Evolutionary conservation across 2,888 invertebrate genomes (phyloP).

Genomic region (Pristionchus exspectatus): DNA sequence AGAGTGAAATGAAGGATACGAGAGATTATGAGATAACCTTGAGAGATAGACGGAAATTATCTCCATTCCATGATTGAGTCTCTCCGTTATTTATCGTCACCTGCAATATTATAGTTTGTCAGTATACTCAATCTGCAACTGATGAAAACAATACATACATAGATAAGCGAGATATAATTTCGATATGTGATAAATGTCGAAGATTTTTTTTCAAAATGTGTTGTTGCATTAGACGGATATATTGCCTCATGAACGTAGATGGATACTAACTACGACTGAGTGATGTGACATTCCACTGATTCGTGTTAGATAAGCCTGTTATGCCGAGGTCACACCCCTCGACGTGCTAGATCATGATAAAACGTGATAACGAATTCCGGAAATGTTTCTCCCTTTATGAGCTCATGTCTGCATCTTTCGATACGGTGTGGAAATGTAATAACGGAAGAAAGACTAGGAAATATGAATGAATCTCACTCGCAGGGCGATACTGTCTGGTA

Average conservation of each 20-base stretch:
- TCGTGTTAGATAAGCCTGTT: conserved; percentile 37
- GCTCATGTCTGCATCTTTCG: conserved; percentile 4
- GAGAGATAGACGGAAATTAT: conserved; percentile 1
- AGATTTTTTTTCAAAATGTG: too few species aligned
- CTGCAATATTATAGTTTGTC: neutral
- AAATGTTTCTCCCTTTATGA: conserved; percentile 36
- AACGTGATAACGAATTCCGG: conserved; percentile 39
- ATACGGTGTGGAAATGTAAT: neutral
- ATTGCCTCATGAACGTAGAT: neutral
- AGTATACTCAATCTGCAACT: too few species aligned
- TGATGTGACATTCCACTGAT: conserved; percentile 24
- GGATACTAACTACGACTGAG: neutral
- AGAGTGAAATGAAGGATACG: neutral
- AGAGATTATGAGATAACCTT: conserved; percentile 30
- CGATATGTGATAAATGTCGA: too few species aligned
- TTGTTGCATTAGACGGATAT: neutral
- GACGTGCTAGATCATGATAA: neutral
- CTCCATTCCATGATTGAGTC: conserved; percentile 25
- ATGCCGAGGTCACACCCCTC: neutral
- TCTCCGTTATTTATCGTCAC: conserved; percentile 9
- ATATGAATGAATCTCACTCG: conserved; percentile 1
- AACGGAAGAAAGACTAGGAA: neutral
- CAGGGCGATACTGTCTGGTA: conserved; percentile 18
- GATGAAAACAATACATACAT: too few species aligned
- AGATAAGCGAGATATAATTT: too few species aligned